phyloP scores from a whole-genome alignment of 2,113 vertebrate genomes.

The Spheniscus mendiculus region DNA sequence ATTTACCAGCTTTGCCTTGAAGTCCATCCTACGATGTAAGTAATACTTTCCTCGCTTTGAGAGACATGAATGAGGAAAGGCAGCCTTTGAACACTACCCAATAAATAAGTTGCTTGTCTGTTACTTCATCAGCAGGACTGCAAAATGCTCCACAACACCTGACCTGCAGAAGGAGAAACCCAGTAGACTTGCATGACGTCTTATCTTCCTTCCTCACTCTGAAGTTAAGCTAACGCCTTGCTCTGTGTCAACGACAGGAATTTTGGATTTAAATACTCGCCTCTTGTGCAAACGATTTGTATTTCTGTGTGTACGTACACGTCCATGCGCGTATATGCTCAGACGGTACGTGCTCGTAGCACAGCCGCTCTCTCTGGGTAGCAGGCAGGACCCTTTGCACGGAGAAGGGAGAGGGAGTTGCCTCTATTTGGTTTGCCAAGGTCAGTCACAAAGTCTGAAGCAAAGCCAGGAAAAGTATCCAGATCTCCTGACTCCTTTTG shows the following conservation, averaged over 20 bases:
- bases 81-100: background rate
- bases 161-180: background rate
- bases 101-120: background rate
- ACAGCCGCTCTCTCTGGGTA: background rate
- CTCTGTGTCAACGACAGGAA: background rate
- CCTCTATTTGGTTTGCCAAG: background rate
- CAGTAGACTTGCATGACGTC: background rate
- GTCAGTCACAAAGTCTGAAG: background rate
- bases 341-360: rapidly evolving
- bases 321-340: rapidly evolving
- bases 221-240: background rate
- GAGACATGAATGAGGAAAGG: background rate
- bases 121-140: background rate
- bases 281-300: background rate
- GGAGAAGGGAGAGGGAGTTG: background rate
- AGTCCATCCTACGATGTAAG: background rate
- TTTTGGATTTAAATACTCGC: background rate
- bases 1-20: background rate
- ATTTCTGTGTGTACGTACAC: background rate
- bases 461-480: background rate
- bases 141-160: background rate
- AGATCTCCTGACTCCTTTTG: background rate
- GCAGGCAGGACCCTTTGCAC: background rate
- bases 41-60: background rate
- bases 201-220: background rate